These are phyloP conservation scores for Phasia obesa DNA, from an alignment of 2,888 invertebrate genomes.

Conservation along the genomic window DNA sequence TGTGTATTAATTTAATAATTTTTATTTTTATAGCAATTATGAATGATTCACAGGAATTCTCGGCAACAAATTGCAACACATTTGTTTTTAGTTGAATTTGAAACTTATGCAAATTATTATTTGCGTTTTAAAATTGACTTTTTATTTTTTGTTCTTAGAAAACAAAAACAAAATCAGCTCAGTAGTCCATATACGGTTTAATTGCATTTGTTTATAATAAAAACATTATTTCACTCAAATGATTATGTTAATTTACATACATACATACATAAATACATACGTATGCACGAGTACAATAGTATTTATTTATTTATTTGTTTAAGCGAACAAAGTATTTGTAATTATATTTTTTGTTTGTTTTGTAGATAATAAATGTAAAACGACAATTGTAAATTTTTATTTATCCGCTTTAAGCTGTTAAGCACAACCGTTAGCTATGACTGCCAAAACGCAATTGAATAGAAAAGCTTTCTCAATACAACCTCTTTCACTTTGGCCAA, in stretches of 20 bases:
- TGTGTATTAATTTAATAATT: conserved; percentile 36
- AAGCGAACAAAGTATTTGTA: background rate
- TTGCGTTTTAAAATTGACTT: conserved; percentile 59
- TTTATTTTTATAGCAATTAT: conserved; percentile 48
- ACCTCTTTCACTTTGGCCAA: conserved; percentile 73
- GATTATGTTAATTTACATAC: no score
- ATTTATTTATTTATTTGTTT: conserved; percentile 19
- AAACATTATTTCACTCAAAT: conserved; percentile 5
- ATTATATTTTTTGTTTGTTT: background rate
- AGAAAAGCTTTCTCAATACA: conserved; percentile 78
- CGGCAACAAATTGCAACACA: conserved; percentile 60
- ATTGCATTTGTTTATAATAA: conserved; percentile 25
- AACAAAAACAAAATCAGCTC: background rate
- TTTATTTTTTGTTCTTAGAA: conserved; percentile 2
- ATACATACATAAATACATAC: no score
- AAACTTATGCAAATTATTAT: conserved; percentile 64
- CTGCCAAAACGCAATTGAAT: conserved; percentile 78
- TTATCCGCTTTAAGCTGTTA: conserved; percentile 65
- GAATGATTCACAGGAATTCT: conserved; percentile 62
- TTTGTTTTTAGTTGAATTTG: conserved; percentile 46
- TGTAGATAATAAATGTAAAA: background rate
- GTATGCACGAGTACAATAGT: no score
- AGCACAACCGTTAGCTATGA: conserved; percentile 72
- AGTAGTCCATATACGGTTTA: conserved; percentile 27
- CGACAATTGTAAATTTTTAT: conserved; percentile 20